phyloP scores from a whole-genome alignment of 2,888 invertebrate species.

The Drosophila subquinaria region DNA sequence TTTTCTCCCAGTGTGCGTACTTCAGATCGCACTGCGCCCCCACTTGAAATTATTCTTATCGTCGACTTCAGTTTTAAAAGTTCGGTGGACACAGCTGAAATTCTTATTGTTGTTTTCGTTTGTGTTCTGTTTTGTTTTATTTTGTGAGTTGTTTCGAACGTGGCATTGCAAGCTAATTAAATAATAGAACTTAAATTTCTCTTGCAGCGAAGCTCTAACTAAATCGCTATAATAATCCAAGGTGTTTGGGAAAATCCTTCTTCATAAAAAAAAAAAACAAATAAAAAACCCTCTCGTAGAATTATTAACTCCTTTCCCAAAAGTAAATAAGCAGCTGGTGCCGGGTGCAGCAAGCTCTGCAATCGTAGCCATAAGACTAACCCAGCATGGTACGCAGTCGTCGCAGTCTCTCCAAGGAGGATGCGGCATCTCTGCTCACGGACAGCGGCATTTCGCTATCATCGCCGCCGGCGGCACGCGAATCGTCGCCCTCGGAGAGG shows the following conservation, averaged over 20 bases:
- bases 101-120: conserved; percentile 60
- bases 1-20: conserved; percentile 38
- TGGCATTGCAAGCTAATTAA: conserved; percentile 57
- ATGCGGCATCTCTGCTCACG: conserved; percentile 77
- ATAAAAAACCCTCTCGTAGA: conserved; percentile 45
- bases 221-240: conserved; percentile 56
- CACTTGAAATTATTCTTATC: conserved; percentile 46
- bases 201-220: conserved; percentile 71
- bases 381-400: conserved; percentile 82
- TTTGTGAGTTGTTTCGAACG: conserved; percentile 55
- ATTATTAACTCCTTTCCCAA: conserved; percentile 40
- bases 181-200: conserved; percentile 62
- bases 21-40: conserved; percentile 15
- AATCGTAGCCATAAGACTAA: conserved; percentile 48
- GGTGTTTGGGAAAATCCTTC: conserved; percentile 60
- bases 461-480: conserved; percentile 78
- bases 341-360: conserved; percentile 41
- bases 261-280: conserved; percentile 39
- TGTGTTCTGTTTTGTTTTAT: conserved; percentile 33
- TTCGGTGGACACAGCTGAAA: conserved; percentile 66
- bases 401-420: conserved; percentile 83
- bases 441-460: conserved; percentile 84
- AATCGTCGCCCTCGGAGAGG: conserved; percentile 51
- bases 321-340: conserved; percentile 59
- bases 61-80: conserved; percentile 50